phyloP scores from a whole-genome alignment of 2,888 invertebrate genomes.

The Calliopum simillimum region DNA sequence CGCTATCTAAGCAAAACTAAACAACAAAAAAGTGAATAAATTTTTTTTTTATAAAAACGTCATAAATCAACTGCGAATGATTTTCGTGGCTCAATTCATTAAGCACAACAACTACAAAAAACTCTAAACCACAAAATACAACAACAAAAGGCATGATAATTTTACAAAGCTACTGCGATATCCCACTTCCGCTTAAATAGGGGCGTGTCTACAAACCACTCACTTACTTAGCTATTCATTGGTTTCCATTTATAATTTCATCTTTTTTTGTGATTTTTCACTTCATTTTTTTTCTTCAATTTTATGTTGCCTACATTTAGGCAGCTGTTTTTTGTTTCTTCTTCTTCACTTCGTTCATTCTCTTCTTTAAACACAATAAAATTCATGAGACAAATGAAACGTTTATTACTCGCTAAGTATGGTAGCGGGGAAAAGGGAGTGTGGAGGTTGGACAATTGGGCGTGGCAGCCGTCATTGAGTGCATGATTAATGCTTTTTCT shows the following conservation, averaged over 20 bases:
- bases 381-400: conserved; percentile 21
- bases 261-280: background rate
- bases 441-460: background rate
- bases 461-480: conserved; percentile 2
- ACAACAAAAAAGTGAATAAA: background rate
- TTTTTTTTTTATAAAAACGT: background rate
- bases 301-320: conserved; percentile 17
- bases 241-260: conserved; percentile 17
- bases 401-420: conserved; percentile 21
- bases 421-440: background rate
- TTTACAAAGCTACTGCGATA: background rate
- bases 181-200: background rate
- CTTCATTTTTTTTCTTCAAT: background rate
- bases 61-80: conserved; percentile 26
- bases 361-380: conserved; percentile 1
- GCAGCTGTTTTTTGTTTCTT: background rate
- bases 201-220: background rate
- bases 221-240: conserved; percentile 5
- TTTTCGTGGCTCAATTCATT: conserved; percentile 27
- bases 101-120: conserved; percentile 29
- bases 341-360: no score
- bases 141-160: background rate
- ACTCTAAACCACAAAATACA: conserved; percentile 12
- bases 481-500: conserved; percentile 9
- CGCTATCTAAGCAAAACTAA: background rate